phyloP scores from a whole-genome alignment of 2,113 vertebrate genomes.

The Etheostoma spectabile region DNA sequence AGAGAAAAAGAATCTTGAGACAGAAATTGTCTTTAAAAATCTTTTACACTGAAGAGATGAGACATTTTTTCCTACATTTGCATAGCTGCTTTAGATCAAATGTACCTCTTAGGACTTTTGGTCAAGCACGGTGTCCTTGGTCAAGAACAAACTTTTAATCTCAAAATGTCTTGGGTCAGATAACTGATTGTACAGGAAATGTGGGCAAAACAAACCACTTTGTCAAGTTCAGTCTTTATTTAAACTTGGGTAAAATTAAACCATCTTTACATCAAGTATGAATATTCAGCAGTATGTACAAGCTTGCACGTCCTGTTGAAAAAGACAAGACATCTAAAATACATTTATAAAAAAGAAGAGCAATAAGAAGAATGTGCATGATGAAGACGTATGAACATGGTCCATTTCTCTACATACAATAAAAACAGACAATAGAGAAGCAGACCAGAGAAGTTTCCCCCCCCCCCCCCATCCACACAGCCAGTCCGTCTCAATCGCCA shows the following conservation, averaged over 20 bases:
- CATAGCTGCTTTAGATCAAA: neutral
- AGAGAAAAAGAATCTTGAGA: no score
- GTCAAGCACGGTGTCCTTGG: neutral
- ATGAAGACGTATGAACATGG: conserved; percentile 55
- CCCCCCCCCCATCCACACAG: neutral
- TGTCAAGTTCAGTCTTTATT: conserved; percentile 74
- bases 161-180: neutral
- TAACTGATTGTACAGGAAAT: neutral
- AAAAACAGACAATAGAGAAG: conserved; percentile 53
- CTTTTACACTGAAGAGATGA: no score
- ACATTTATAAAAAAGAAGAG: conserved; percentile 23
- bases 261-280: conserved; percentile 64
- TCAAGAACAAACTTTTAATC: neutral
- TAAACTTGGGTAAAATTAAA: conserved; percentile 49
- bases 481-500: neutral
- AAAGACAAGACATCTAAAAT: conserved; percentile 47
- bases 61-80: neutral
- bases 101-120: neutral
- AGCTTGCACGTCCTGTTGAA: conserved; percentile 56
- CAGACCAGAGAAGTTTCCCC: conserved; percentile 25
- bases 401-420: conserved; percentile 44
- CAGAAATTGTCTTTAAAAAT: no score
- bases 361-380: conserved; percentile 66
- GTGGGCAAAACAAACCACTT: neutral
- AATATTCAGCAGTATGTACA: conserved; percentile 72